phyloP scores from a whole-genome alignment of 2,113 vertebrate species.

The Elachura formosa region DNA sequence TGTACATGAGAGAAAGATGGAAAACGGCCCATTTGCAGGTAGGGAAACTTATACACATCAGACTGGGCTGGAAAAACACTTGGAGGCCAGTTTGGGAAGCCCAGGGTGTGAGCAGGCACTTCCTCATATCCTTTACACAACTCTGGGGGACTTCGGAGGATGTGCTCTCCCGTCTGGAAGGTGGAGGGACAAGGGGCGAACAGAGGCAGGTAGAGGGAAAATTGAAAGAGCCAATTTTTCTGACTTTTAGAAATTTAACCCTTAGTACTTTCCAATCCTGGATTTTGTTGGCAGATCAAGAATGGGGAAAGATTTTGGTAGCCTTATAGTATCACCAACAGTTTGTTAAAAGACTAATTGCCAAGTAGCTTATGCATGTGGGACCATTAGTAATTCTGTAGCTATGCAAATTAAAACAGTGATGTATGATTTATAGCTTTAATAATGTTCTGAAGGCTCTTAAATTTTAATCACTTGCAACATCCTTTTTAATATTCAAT shows the following conservation, averaged over 20 bases:
- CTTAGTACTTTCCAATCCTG: background rate
- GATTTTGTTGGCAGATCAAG: slow-evolving; percentile 47
- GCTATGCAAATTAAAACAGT: slow-evolving; percentile 86
- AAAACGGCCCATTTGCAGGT: background rate
- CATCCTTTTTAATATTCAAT: slow-evolving; percentile 89
- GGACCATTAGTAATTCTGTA: slow-evolving; percentile 81
- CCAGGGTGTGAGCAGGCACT: background rate
- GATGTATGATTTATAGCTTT: slow-evolving; percentile 87
- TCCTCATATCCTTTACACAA: background rate
- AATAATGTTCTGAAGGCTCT: slow-evolving; percentile 86
- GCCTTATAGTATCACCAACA: slow-evolving; percentile 67
- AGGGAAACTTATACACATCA: background rate
- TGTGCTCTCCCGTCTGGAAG: background rate
- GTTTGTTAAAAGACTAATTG: slow-evolving; percentile 82
- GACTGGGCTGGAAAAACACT: background rate
- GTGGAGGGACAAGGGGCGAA: background rate
- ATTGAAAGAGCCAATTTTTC: background rate
- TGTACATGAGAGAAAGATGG: rapidly evolving
- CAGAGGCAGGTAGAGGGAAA: background rate
- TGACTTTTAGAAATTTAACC: background rate
- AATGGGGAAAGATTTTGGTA: slow-evolving; percentile 60
- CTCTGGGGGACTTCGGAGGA: background rate
- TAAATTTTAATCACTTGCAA: slow-evolving; percentile 88
- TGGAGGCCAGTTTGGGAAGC: background rate
- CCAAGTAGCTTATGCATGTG: slow-evolving; percentile 71